phyloP scores from a whole-genome alignment of 2,888 invertebrate genomes.

The Strigamia crassipes region DNA sequence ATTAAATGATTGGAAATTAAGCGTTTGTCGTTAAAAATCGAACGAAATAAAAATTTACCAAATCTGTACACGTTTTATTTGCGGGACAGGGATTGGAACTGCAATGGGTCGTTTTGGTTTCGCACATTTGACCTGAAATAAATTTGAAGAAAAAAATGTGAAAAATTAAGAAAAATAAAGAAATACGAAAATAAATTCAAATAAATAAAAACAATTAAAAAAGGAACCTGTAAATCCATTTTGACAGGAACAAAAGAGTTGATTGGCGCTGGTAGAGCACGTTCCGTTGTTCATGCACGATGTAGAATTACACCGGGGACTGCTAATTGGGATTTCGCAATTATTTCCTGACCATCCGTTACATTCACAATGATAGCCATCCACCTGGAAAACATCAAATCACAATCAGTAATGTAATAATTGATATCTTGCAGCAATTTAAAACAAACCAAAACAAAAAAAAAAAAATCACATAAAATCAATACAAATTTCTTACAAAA shows the following conservation, averaged over 20 bases:
- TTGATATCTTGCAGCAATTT: no score
- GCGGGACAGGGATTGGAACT: slow-evolving; percentile 68
- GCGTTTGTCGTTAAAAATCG: no score
- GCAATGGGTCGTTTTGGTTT: slow-evolving; percentile 83
- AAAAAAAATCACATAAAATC: no score
- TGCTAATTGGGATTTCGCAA: slow-evolving; percentile 63
- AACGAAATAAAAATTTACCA: slow-evolving; percentile 56
- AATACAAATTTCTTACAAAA: no score
- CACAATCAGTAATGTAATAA: background rate
- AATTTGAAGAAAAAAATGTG: slow-evolving; percentile 22
- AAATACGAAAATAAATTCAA: no score
- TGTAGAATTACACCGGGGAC: slow-evolving; percentile 61
- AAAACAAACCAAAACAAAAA: no score
- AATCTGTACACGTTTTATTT: slow-evolving; percentile 65
- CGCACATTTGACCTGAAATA: slow-evolving; percentile 73
- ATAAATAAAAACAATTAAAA: no score
- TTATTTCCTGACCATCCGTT: slow-evolving; percentile 65
- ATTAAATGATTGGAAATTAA: no score
- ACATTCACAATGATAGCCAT: slow-evolving; percentile 66
- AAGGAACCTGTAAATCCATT: slow-evolving; percentile 76
- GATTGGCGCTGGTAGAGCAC: slow-evolving; percentile 80
- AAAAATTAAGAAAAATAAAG: background rate
- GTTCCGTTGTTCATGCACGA: slow-evolving; percentile 70
- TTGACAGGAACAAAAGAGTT: slow-evolving; percentile 80
- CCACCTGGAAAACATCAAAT: slow-evolving; percentile 53